phyloP scores from a whole-genome alignment of 2,888 invertebrate species.

The Andrena hattorfiana region DNA sequence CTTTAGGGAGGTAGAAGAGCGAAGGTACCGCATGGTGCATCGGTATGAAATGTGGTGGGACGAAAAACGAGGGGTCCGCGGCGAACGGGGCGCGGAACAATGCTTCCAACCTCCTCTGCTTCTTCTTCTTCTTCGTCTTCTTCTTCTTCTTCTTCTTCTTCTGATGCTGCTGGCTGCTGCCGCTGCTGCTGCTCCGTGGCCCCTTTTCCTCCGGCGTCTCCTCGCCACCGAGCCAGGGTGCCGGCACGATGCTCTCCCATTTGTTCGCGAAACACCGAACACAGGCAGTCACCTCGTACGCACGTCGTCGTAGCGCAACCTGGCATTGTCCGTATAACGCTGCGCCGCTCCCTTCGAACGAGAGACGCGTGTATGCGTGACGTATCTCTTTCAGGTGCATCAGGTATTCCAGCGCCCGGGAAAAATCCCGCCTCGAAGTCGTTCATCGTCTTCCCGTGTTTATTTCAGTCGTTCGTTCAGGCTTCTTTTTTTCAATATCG shows the following conservation, averaged over 20 bases:
- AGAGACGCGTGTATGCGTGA: constrained; percentile 50
- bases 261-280: constrained; percentile 84
- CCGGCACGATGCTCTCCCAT: constrained; percentile 82
- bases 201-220: constrained; percentile 24
- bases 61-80: constrained; percentile 61
- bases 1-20: constrained; percentile 62
- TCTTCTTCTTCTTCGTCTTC: constrained; percentile 47
- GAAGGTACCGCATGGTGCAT: constrained; percentile 69
- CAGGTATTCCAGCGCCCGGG: constrained; percentile 32
- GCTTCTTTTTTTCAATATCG: neutral
- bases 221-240: constrained; percentile 65
- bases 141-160: constrained; percentile 2
- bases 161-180: neutral
- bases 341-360: constrained; percentile 5
- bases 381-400: constrained; percentile 60
- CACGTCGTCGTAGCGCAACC: constrained; percentile 63
- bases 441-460: neutral
- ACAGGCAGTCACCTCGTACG: constrained; percentile 75
- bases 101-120: constrained; percentile 77
- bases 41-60: constrained; percentile 79
- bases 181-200: constrained; percentile 33
- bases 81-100: constrained; percentile 78
- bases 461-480: neutral
- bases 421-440: constrained; percentile 46
- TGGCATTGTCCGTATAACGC: constrained; percentile 63